These are phyloP conservation scores for Holothuria glaberrima DNA, from an alignment of 35 echinoderm and acorn worm species.

Conservation along the genomic window DNA sequence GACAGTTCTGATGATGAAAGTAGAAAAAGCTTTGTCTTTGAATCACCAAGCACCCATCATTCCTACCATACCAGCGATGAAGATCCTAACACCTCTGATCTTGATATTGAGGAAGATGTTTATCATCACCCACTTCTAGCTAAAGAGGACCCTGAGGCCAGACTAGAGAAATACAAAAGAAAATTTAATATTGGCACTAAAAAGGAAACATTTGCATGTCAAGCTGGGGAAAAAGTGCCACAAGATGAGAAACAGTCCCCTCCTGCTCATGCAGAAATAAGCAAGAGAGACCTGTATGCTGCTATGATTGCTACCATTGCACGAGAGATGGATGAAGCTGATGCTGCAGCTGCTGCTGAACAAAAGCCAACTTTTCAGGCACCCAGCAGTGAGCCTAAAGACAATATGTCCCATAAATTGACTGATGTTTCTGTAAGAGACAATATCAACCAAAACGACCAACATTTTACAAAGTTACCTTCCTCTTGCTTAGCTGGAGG, in stretches of 20 bases:
- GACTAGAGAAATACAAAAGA: background rate
- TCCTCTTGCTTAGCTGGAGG: no score
- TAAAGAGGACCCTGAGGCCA: background rate
- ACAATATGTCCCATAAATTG: no score
- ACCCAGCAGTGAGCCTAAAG: no score
- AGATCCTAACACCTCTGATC: background rate
- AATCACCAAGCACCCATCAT: constrained; percentile 45
- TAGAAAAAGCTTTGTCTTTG: constrained; percentile 28
- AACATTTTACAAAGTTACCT: no score
- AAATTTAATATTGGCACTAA: background rate
- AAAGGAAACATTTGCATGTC: background rate
- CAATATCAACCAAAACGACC: no score
- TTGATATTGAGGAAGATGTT: background rate
- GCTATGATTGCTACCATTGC: constrained; percentile 29
- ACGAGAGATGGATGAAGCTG: constrained; percentile 17
- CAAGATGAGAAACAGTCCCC: background rate
- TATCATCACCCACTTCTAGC: background rate
- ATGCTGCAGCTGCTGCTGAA: background rate
- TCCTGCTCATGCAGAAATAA: background rate
- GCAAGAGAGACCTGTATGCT: background rate
- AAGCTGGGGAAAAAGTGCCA: background rate
- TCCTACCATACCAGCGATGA: constrained; percentile 22
- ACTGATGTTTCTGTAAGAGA: no score
- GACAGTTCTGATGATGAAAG: constrained; percentile 5
- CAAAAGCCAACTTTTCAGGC: no score